Percentiles rank a stretch among this genome's conserved stretches.
These are phyloP conservation scores for Prenolepis imparis DNA, from an alignment of 2,888 invertebrate genomes.

Conservation along the genomic window DNA sequence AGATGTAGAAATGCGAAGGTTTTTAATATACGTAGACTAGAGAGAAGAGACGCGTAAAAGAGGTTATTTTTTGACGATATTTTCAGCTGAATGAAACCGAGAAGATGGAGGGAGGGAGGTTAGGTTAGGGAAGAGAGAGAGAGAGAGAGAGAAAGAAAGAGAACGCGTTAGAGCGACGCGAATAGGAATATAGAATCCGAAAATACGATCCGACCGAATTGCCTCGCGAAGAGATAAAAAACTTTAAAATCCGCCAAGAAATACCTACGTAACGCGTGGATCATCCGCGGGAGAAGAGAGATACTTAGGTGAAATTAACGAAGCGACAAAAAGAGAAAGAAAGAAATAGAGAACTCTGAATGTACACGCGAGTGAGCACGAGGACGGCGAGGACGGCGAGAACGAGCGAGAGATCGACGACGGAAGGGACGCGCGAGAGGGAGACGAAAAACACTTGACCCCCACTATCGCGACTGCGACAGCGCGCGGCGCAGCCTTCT, in stretches of 20 bases:
- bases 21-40: conserved; percentile 12
- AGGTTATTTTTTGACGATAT: conserved; percentile 37
- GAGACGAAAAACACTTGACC: conserved; percentile 51
- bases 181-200: conserved; percentile 21
- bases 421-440: conserved; percentile 33
- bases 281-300: neutral
- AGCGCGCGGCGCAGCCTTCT: conserved; percentile 36
- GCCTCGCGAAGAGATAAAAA: neutral
- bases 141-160: neutral
- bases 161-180: neutral
- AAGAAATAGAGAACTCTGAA: neutral
- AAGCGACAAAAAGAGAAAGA: conserved; percentile 13
- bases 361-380: conserved; percentile 19
- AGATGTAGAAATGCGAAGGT: neutral
- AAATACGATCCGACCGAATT: conserved; percentile 5
- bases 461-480: conserved; percentile 38
- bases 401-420: conserved; percentile 48
- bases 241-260: neutral
- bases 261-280: neutral
- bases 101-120: neutral
- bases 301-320: conserved; percentile 46
- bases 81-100: conserved; percentile 41
- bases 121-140: too few species aligned
- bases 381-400: conserved; percentile 33
- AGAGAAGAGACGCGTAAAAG: neutral